Base-by-base conservation (phyloP, 1,140 invertebrate genomes). In the Apocrypta bakeri region DNA sequence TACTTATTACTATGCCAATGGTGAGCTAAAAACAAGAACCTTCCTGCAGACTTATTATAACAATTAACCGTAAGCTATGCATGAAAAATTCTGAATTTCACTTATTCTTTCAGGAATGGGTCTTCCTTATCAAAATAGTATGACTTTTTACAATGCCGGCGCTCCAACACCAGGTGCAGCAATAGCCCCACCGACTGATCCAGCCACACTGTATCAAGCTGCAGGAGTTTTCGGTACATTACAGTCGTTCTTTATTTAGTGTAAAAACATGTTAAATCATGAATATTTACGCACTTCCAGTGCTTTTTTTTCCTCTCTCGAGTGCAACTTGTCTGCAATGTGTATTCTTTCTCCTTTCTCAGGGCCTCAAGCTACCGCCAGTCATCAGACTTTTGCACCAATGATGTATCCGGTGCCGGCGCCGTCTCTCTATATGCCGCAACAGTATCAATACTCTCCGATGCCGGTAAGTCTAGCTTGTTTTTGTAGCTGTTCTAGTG, bases 1-100 rank as follows among this genome's bases (percentile, higher is more conserved):
- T 88, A 92, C 93, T 84, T 92, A 94, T 79, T 92, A 94, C 84
- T 94, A 93, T 79, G 86, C 93, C 79, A 94, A 94, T 90, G 93
- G 94, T 89, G 85, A 92, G 86, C 93, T 89, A 42, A 21, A 33
- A 0, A 33, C 29, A 66, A 17, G 4, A 73, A 24, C 12, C n/a
- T n/a, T n/a, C n/a, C n/a, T n/a, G n/a, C n/a, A n/a, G n/a, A n/a
- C n/a, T n/a, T n/a, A n/a, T n/a, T 77, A 78, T 40, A 64, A 72
- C 31, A 61, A 61, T 56, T 81, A n/a, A n/a, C n/a, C n/a, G n/a
- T n/a, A n/a, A n/a, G n/a, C n/a, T n/a, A n/a, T n/a, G n/a, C n/a
- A n/a, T 71, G 4, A 24, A 66, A 42, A 14, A 42, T 42, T 11
- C 40, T 42, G 11, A 42, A n/a, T 56, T 66, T 29, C 2, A 27